phyloP scores from a whole-genome alignment of 2,113 vertebrate genomes.

The Rhagologus leucostigma region DNA sequence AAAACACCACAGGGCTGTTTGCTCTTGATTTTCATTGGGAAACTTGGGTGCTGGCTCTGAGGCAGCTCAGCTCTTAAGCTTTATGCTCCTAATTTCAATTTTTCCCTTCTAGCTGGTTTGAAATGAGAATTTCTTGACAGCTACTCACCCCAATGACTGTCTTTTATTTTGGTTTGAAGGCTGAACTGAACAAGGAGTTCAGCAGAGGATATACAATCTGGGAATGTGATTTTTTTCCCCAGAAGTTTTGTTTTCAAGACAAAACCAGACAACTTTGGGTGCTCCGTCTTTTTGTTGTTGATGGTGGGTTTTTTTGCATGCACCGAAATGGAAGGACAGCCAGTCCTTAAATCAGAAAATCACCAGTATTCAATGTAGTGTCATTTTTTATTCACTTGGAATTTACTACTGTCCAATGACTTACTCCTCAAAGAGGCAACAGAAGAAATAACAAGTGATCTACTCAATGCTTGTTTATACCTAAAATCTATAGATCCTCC shows the following conservation, averaged over 20 bases:
- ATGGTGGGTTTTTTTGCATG: not conserved
- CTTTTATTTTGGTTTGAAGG: not conserved
- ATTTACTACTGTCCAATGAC: not conserved
- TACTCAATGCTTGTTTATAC: not conserved
- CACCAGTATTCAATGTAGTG: not conserved
- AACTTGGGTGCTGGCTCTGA: not conserved
- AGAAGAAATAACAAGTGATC: not conserved
- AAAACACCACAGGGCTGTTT: not conserved
- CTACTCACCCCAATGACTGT: not conserved
- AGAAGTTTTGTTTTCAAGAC: not conserved
- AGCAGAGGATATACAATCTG: not conserved
- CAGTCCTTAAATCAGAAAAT: not conserved
- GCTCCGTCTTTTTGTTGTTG: fast-evolving
- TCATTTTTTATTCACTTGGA: not conserved
- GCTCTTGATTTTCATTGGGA: not conserved
- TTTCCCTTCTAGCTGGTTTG: not conserved
- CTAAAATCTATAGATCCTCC: not conserved
- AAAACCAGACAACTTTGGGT: fast-evolving
- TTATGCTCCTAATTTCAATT: not conserved
- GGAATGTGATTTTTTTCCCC: fast-evolving
- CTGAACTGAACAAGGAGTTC: not conserved
- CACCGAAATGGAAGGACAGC: not conserved
- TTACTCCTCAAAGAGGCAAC: not conserved
- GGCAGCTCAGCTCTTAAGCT: not conserved
- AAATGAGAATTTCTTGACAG: not conserved